Conservation (phyloP, 1,140 invertebrate genomes). For the Epicauta chinensis region DNA sequence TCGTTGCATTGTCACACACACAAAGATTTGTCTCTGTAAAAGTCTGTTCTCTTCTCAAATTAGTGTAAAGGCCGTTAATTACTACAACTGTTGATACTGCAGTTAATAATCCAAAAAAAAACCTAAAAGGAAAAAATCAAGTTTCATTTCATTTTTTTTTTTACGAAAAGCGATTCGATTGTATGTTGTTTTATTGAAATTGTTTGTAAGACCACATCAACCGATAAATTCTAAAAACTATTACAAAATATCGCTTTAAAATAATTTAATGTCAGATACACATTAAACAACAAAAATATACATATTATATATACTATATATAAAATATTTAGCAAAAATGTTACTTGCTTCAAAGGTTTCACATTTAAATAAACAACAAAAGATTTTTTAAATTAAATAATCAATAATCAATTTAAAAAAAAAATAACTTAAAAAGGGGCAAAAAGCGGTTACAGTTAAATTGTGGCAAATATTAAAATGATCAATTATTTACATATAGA, state of each 20-base stretch:
- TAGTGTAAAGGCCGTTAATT: too few relatives aligned
- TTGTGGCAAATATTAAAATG: constrained; percentile 24
- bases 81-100: too few relatives aligned
- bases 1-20: too few relatives aligned
- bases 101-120: too few relatives aligned
- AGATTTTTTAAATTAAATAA: constrained; percentile 18
- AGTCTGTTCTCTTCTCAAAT: too few relatives aligned
- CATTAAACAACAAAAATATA: constrained; percentile 35
- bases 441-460: too few relatives aligned
- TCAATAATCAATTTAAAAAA: constrained; percentile 13
- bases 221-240: constrained; percentile 35
- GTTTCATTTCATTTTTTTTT: too few relatives aligned
- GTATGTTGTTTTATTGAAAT: constrained; percentile 27
- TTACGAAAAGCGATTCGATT: background rate
- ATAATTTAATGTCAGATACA: constrained; percentile 32
- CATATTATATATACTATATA: constrained; percentile 30
- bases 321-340: constrained; percentile 28
- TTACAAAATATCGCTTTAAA: constrained; percentile 26
- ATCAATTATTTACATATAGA: constrained; percentile 31
- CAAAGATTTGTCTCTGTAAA: too few relatives aligned
- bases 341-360: constrained; percentile 21
- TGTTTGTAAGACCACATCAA: constrained; percentile 37
- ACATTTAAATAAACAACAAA: constrained; percentile 32
- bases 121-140: too few relatives aligned
- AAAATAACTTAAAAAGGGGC: too few relatives aligned